Evolutionary conservation across 2,113 vertebrate species (phyloP), one percentile per base, ranked within the genome.

Genomic region (Toxotes jaculatrix): DNA sequence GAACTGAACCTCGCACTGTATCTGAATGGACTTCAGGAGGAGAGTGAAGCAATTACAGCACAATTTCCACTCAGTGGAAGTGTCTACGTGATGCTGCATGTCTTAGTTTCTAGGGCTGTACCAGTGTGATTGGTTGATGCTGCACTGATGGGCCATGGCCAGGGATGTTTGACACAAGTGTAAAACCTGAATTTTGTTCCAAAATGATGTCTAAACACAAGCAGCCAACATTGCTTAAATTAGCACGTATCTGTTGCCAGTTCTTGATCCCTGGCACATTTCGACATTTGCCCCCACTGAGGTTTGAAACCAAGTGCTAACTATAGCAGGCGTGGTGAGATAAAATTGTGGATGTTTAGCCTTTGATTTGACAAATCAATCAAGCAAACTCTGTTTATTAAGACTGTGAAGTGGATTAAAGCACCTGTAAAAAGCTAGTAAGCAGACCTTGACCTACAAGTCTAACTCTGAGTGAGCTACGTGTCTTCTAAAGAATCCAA

Each of bases 11-110:
- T 36, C 16, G 0, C 65, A 14, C 11, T 23, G 32, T 7, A 36
- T 80, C 40, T 34, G 53, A 82, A 45, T 17, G 43, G 80, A 66
- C 78, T 12, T 56, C 19, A 32, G 64, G 57, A 9, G 36, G 21
- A 57, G 32, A 17, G 40, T 7, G 61, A n/a, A 36, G 72, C 16
- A 67, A 34, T 27, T 42, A 14, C 43, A n/a, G 42, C 12, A 23
- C 43, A 16, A 7, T 8, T 32, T 65, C 19, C 40, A 71, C 47
- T 49, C 57, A 51, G 34, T 7, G 55, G 4, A 45, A 49, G 19
- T 9, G 66, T 70, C 31, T 17, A 9, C 0, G 1, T 45, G 32
- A 72, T 13, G 62, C 19, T 34, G 38, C 45, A 36, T 23, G 9
- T 64, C 14, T 64, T 19, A 13, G n/a, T 38, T 19, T 63, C 21